Evolutionary conservation across 2,113 vertebrate genomes (phyloP), one percentile per base, ranked within the genome.

Genomic region (Ascaphus truei): DNA sequence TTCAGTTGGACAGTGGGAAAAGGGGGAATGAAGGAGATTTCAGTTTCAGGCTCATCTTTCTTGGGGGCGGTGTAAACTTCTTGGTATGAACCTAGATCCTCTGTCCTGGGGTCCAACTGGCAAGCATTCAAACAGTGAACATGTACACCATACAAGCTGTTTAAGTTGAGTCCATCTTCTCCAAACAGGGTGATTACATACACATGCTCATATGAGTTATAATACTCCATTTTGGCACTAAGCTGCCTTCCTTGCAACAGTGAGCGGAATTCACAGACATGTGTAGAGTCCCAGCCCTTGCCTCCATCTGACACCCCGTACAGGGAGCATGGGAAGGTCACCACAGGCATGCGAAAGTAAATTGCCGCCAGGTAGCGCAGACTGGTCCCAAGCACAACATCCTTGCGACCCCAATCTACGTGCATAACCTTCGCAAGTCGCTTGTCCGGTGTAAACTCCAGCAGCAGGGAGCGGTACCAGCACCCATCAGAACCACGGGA

Each of bases 401-500:
- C 91, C 71, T 93, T 95, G 45, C 85, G 91, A 16, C 96, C 96
- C 13, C 83, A 92, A 77, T 99, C 96, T 4, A 99, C 89, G 1
- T 92, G 90, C 27, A 96, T 78, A 11, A 98, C 95, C 11, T 93
- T 84, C 39, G 89, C 93, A 30, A 88, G 62, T 16, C 83, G 81
- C 51, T 78, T 86, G 0, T 71, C 75, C 8, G 74, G 65, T 3
- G 89, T 73, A 3, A 86, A 75, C 64, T 96, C 92, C 23, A 95
- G 91, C 61, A 99, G 63, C 26, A 98, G 76, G 0, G 93, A 94
- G 36, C 95, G 89, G 78, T 93, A 93, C 96, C 96, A 99, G 10
- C 12, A 88, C 3, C 95, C 92, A 27, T 97, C 94, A 25, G 67
- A 62, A 52, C 91, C 90, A 66, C 84, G 92, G 37, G 93, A 85